Evolutionary conservation across 2,113 vertebrate species (phyloP), one percentile per base, ranked within the genome.

Genomic region (Sinocyclocheilus maitianheensis): DNA sequence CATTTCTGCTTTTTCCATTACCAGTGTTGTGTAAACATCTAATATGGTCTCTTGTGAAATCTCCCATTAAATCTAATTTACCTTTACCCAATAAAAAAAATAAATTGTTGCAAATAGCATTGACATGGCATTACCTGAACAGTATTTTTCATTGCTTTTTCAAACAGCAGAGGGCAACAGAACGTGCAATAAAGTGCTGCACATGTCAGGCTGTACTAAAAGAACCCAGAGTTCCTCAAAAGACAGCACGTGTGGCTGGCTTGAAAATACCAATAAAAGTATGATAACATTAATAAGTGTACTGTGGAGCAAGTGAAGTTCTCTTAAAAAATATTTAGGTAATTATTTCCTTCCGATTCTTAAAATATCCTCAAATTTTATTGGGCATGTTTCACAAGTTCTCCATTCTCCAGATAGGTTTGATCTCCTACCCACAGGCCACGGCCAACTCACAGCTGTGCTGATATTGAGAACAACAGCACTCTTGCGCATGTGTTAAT

Each of bases 161-260:
- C 12, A 9, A 53, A 37, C 87, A 72, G 84, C 63, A 88, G 84
- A 53, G 78, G 84, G 87, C 51, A 62, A 34, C 30, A 85, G 37
- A 77, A 9, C 16, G 18, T 14, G n/a, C 30, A 53, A 3, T 20
- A 9, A 30, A 22, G 7, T 10, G 1, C 43, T 20, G 24, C 14
- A 10, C 13, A 43, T 43, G 78, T 62, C 79, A 91, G 90, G 26
- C 90, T 43, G 7, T 24, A 83, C 3, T 71, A 88, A 84, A 69
- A 37, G 83, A 91, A n/a, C 77, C 20, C 83, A 83, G 88, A 91
- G 65, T 30, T 12, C 3, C 63, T 22, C 30, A 16, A 40, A 72
- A 40, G 20, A 72, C 1, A 72, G 18, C 69, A 72, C 37, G 20
- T 72, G 37, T 40, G 69, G 18, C 37, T 40, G 34, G 69, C 4